phyloP scores from a whole-genome alignment of 2,888 invertebrate genomes.

The Polydesmus complanatus region DNA sequence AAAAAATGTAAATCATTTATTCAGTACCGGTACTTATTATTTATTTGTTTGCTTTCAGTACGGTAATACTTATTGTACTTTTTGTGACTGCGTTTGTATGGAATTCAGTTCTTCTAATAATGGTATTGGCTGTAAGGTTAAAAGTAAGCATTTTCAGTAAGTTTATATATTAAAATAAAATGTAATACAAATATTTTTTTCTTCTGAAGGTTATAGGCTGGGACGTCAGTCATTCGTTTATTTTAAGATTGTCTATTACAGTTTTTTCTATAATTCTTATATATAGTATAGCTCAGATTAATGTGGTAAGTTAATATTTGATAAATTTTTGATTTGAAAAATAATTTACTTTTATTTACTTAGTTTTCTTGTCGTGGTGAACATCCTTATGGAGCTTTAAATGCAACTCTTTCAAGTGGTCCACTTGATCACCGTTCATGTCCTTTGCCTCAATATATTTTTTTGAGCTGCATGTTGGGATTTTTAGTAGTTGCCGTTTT shows the following conservation, averaged over 20 bases:
- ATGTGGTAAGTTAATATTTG: slow-evolving; percentile 56
- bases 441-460: slow-evolving; percentile 73
- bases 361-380: slow-evolving; percentile 51
- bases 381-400: slow-evolving; percentile 27
- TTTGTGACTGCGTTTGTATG: slow-evolving; percentile 82
- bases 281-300: slow-evolving; percentile 79
- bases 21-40: too few relatives aligned
- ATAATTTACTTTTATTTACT: not conserved
- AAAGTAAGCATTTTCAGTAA: slow-evolving; percentile 25
- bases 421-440: slow-evolving; percentile 57
- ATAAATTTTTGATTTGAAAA: not conserved
- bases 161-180: not conserved
- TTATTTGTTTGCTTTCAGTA: slow-evolving; percentile 37
- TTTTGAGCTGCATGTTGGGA: slow-evolving; percentile 67
- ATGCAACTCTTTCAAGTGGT: slow-evolving; percentile 12
- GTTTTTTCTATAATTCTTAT: slow-evolving; percentile 73
- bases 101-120: slow-evolving; percentile 72
- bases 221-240: slow-evolving; percentile 71
- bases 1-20: not conserved
- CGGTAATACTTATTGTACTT: slow-evolving; percentile 63
- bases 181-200: slow-evolving; percentile 5
- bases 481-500: slow-evolving; percentile 75
- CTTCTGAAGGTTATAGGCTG: slow-evolving; percentile 55
- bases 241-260: slow-evolving; percentile 67
- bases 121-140: slow-evolving; percentile 66